Conservation (phyloP, 2,113 vertebrate species). For the Balaeniceps rex region DNA sequence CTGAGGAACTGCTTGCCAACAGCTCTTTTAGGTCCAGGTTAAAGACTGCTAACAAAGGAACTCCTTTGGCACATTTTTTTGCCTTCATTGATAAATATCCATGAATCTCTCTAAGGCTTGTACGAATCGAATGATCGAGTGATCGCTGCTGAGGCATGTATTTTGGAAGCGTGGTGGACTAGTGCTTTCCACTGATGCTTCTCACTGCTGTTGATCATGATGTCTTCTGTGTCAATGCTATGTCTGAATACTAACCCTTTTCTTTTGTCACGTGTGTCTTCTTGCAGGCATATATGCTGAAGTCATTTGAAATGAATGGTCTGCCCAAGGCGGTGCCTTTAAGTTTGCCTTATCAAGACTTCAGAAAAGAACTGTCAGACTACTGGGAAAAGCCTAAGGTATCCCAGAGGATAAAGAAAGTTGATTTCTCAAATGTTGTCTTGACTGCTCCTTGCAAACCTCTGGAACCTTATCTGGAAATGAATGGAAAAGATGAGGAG, state of each 20-base stretch:
- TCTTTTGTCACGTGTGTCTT: slow-evolving; percentile 31
- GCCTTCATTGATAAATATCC: background rate
- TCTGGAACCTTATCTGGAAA: slow-evolving; percentile 59
- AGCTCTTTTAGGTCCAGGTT: background rate
- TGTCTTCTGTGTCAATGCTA: background rate
- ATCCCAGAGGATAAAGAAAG: slow-evolving; percentile 84
- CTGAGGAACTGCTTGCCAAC: background rate
- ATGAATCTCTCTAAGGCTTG: background rate
- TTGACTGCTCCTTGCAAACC: slow-evolving; percentile 76
- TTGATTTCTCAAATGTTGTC: slow-evolving; percentile 88
- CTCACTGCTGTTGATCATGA: background rate
- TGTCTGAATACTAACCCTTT: background rate
- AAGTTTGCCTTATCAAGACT: slow-evolving; percentile 86
- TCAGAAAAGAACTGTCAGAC: slow-evolving; percentile 81
- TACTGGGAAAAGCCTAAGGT: slow-evolving; percentile 82
- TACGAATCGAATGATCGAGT: background rate
- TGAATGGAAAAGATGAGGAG: slow-evolving; percentile 59
- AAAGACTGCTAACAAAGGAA: background rate
- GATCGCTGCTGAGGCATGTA: background rate
- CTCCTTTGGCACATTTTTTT: background rate
- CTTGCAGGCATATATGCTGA: slow-evolving; percentile 77
- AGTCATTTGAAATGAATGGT: slow-evolving; percentile 76
- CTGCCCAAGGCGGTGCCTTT: slow-evolving; percentile 79
- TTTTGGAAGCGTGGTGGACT: background rate
- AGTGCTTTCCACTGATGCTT: background rate